These are phyloP conservation scores for Metallyticus violacea DNA, from an alignment of 2,888 invertebrate genomes.

Conservation along the genomic window DNA sequence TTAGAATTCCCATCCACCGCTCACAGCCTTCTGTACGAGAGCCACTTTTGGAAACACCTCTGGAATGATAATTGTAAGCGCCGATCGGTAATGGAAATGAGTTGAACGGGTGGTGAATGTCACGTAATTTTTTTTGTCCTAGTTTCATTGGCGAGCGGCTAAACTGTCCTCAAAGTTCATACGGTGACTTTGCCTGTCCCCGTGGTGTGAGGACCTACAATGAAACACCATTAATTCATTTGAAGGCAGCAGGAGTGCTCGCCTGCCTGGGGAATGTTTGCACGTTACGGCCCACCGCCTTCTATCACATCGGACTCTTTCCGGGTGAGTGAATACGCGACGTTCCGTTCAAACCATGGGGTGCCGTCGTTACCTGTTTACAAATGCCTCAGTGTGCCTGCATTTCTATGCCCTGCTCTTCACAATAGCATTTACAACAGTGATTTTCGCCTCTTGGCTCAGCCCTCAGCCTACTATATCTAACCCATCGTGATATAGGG, in stretches of 20 bases:
- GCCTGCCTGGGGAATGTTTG: conserved; percentile 16
- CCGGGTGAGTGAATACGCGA: not conserved
- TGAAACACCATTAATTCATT: conserved; percentile 29
- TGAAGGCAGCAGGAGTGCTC: conserved; percentile 14
- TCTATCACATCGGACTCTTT: not conserved
- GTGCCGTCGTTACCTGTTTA: not conserved
- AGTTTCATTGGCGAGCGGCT: not conserved
- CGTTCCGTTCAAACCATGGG: not conserved
- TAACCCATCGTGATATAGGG: too few relatives aligned
- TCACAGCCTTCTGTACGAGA: not conserved
- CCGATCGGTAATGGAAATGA: not conserved
- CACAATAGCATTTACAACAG: too few relatives aligned
- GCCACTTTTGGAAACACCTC: not conserved
- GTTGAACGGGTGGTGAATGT: not conserved
- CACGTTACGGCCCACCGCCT: conserved; percentile 3
- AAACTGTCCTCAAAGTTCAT: not conserved
- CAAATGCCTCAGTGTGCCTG: not conserved
- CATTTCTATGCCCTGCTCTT: too few relatives aligned
- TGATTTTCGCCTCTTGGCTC: too few relatives aligned
- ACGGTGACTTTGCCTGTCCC: not conserved
- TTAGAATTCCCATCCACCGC: not conserved
- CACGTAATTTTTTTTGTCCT: not conserved
- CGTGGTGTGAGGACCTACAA: too few relatives aligned
- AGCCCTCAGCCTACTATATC: too few relatives aligned
- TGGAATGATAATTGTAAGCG: not conserved